Evolutionary conservation across 1,140 invertebrate genomes (phyloP), one percentile per base, ranked within the genome.

Genomic region (Sitodiplosis mosellana): DNA sequence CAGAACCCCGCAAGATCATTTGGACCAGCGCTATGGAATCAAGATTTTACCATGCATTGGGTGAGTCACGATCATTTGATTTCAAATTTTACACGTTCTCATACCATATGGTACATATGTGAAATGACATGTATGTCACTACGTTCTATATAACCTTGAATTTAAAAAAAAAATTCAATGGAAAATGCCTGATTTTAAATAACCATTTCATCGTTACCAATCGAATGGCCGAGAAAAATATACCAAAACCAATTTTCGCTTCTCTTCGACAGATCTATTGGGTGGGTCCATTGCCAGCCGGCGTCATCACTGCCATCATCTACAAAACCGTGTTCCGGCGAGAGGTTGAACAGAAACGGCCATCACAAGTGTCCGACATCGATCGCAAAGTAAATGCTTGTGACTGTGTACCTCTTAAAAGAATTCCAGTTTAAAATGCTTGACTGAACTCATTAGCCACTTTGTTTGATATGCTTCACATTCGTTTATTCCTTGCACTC

Each of bases 1-100:
- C 77, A 88, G 78, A 89, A 89, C 56, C 83, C 86, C 0, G 84
- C 81, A 0, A 73, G 84, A 53, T 77, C 77, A 27, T 74, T 89
- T 40, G 84, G 72, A 1, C 84, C 85, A 0, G 84, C 82, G 0
- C 52, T 87, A 5, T 76, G 84, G 56, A 78, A 77, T 41, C 71
- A 69, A 2, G 62, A 69, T 40, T 90, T 83, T 76, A 49, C 55
- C 0, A 40, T 70, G 43, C 82, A 86, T 51, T 90, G 85, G 85
- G 72, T 88, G 67, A 70, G 52, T 49, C 63, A 56, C 44, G 37
- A 49, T 45, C 12, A 14, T 49, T 49, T 27, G 6, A 34, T 46
- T 17, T 27, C 11, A 21, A 17, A 33, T 20, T 18, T 42, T 12
- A 27, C 15, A 5, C 11, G 14, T 36, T 36, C 11, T 48, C 33